Evolutionary conservation across 2,113 vertebrate species (phyloP).

Genomic region (Tachycineta bicolor): DNA sequence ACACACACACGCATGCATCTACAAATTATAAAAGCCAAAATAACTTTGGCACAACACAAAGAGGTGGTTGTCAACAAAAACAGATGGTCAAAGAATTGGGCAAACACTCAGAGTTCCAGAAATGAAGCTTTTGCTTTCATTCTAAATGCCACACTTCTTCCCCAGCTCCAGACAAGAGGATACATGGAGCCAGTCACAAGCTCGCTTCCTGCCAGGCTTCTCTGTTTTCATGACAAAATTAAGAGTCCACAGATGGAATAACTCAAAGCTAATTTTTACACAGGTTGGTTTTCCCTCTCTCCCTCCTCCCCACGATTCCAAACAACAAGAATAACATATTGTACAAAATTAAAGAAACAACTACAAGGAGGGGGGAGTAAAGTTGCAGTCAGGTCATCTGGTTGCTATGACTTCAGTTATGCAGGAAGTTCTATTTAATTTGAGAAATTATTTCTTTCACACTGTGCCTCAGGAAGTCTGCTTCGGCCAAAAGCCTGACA

Average conservation of each 20-base stretch:
- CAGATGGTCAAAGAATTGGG: constrained; percentile 87
- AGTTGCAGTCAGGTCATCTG: constrained; percentile 28
- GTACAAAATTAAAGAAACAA: constrained; percentile 72
- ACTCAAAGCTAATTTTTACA: constrained; percentile 83
- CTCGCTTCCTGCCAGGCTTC: constrained; percentile 79
- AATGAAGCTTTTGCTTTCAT: constrained; percentile 76
- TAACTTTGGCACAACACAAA: constrained; percentile 81
- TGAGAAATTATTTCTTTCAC: constrained; percentile 11
- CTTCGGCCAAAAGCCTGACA: constrained; percentile 26
- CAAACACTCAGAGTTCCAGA: constrained; percentile 81
- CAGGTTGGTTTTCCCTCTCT: constrained; percentile 77
- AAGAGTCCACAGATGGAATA: constrained; percentile 84
- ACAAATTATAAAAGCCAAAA: constrained; percentile 82
- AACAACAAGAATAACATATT: constrained; percentile 77
- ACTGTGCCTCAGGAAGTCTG: background rate
- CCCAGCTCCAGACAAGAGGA: constrained; percentile 83
- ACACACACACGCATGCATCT: constrained; percentile 35
- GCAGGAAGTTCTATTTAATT: constrained; percentile 33
- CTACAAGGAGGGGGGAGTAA: constrained; percentile 26
- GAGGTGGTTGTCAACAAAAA: constrained; percentile 83
- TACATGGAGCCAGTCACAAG: constrained; percentile 80
- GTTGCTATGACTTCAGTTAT: constrained; percentile 51
- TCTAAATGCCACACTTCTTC: constrained; percentile 82
- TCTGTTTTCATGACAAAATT: constrained; percentile 85
- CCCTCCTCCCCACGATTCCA: constrained; percentile 47